Conservation (phyloP, 1,140 invertebrate genomes). For the Ostrea edulis region DNA sequence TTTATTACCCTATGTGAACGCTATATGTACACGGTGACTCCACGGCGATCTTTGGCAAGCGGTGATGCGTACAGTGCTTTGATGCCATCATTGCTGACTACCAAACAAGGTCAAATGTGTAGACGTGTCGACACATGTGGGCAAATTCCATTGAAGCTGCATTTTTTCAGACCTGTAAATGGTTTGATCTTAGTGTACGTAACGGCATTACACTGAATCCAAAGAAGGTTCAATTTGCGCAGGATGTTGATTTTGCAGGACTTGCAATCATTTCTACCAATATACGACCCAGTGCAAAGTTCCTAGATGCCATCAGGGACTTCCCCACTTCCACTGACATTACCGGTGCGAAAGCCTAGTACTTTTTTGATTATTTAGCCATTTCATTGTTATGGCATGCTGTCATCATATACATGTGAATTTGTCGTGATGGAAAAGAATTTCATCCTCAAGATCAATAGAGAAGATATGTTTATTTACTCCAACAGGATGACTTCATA, state of each 20-base stretch:
- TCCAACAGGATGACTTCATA: no score
- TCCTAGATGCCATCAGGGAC: slow-evolving; percentile 53
- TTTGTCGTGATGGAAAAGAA: no score
- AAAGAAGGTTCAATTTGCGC: slow-evolving; percentile 64
- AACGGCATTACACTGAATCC: no score
- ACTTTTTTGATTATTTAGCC: no score
- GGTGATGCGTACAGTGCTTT: slow-evolving; percentile 60
- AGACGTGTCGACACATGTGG: slow-evolving; percentile 63
- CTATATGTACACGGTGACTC: slow-evolving; percentile 62
- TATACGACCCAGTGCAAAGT: slow-evolving; percentile 56
- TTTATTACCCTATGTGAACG: slow-evolving; percentile 66
- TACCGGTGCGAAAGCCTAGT: slow-evolving; percentile 59
- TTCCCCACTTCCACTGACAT: slow-evolving; percentile 58
- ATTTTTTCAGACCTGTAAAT: slow-evolving; percentile 54
- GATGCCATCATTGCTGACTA: slow-evolving; percentile 59
- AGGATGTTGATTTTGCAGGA: slow-evolving; percentile 65
- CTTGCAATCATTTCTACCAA: slow-evolving; percentile 58
- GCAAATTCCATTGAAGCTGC: slow-evolving; percentile 47
- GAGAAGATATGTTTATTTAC: no score
- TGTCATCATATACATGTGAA: no score
- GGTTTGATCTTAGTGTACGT: slow-evolving; percentile 65
- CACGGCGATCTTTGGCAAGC: slow-evolving; percentile 66
- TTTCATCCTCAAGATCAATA: no score
- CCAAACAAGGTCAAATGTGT: slow-evolving; percentile 60
- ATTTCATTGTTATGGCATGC: no score